Conservation (phyloP, 2,888 invertebrate species). For the Dichetophora obliterata region DNA sequence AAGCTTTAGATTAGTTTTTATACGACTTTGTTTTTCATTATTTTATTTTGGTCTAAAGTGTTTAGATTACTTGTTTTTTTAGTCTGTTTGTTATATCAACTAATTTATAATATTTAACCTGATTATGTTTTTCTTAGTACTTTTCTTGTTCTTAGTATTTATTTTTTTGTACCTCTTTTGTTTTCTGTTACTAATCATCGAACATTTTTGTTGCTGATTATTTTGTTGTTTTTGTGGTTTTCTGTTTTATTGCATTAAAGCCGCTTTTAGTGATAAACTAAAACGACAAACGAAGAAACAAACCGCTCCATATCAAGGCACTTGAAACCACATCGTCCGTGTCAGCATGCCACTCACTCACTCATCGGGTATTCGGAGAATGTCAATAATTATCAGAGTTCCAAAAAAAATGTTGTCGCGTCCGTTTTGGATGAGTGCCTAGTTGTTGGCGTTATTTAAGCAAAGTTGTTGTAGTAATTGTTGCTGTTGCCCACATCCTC, state of each 20-base stretch:
- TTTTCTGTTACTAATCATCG: too few species aligned
- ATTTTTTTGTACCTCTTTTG: too few species aligned
- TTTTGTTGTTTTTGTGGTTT: too few species aligned
- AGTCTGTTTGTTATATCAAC: too few species aligned
- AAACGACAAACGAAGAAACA: too few species aligned
- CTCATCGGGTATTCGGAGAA: slow-evolving; percentile 10
- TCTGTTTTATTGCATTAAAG: too few species aligned
- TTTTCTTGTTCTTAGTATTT: too few species aligned
- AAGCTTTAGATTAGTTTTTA: background rate
- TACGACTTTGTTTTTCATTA: background rate
- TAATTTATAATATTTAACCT: background rate
- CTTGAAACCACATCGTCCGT: too few species aligned
- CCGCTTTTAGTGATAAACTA: too few species aligned
- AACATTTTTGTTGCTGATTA: too few species aligned
- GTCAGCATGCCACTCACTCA: too few species aligned
- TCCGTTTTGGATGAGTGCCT: background rate
- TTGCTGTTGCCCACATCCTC: background rate
- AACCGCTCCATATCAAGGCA: too few species aligned
- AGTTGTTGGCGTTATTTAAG: background rate
- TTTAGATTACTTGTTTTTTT: background rate
- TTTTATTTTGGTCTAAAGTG: background rate
- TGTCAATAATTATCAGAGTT: slow-evolving; percentile 21
- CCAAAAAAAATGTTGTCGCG: background rate
- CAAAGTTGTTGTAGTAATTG: background rate
- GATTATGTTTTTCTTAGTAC: background rate